Percentiles rank a stretch among this genome's conserved stretches.
Evolutionary conservation across 2,888 invertebrate species (phyloP).

Genomic region (Machimus rusticus): DNA sequence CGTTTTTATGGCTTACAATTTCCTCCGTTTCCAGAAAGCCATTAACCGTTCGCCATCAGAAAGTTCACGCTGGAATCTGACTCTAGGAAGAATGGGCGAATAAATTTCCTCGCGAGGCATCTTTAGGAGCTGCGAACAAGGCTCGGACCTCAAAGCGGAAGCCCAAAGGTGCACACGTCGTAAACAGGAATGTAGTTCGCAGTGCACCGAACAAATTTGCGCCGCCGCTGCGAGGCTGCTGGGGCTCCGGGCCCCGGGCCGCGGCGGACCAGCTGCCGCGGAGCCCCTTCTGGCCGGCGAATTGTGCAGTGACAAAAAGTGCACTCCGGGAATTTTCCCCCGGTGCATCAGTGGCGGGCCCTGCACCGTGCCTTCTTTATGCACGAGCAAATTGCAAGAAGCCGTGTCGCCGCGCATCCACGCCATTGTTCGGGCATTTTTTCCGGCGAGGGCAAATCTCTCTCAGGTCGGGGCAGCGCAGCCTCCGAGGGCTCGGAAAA

Average conservation of each 20-base stretch:
- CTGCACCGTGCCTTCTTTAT: constrained; percentile 30
- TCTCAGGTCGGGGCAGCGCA: background rate
- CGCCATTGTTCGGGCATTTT: constrained; percentile 17
- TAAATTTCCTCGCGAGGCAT: constrained; percentile 30
- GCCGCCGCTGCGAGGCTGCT: constrained; percentile 1
- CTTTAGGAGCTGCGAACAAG: constrained; percentile 27
- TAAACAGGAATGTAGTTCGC: constrained; percentile 30
- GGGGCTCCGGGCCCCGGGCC: background rate
- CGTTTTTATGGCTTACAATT: constrained; percentile 22
- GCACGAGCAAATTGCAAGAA: constrained; percentile 46
- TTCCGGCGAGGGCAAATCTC: background rate
- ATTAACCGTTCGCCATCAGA: constrained; percentile 33
- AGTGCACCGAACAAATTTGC: constrained; percentile 32
- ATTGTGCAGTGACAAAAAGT: constrained; percentile 18
- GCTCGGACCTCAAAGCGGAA: constrained; percentile 16
- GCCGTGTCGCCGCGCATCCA: constrained; percentile 28
- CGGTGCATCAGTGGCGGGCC: background rate
- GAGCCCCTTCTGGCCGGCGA: background rate
- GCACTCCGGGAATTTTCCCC: constrained; percentile 8
- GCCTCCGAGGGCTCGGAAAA: background rate
- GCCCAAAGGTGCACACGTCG: constrained; percentile 11
- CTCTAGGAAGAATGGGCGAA: constrained; percentile 29
- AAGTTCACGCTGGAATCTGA: constrained; percentile 36
- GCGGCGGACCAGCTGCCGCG: background rate
- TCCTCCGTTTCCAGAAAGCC: constrained; percentile 22